These are phyloP conservation scores for Pseudorhiza aurosa DNA, from an alignment of 30 jellyfish, hydroid and myxozoan genomes.

Conservation along the genomic window DNA sequence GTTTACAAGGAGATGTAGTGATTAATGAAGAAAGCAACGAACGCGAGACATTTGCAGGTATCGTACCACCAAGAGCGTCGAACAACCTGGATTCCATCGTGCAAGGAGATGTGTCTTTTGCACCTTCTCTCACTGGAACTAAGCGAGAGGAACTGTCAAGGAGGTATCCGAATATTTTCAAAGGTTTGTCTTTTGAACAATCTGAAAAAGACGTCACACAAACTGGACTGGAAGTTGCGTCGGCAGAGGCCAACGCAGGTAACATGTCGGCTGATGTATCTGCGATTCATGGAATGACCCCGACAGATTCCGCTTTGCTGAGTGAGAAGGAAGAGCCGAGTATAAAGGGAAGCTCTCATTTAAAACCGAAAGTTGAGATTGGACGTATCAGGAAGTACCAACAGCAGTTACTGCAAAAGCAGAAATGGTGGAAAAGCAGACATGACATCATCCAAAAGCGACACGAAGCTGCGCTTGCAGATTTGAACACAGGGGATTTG, in stretches of 20 bases:
- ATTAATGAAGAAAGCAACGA: no score
- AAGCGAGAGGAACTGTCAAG: conserved; percentile 26
- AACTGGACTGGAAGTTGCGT: neutral
- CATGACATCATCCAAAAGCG: conserved; percentile 55
- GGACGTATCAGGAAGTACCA: conserved; percentile 49
- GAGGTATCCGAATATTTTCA: conserved; percentile 46
- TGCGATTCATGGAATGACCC: neutral
- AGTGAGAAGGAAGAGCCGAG: neutral
- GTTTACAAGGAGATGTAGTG: no score
- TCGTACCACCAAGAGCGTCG: no score
- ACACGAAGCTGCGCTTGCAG: neutral
- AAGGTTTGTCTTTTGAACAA: conserved; percentile 6
- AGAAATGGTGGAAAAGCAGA: conserved; percentile 54
- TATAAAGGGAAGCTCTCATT: neutral
- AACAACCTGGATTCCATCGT: neutral
- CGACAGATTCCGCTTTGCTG: neutral
- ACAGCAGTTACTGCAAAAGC: conserved; percentile 59
- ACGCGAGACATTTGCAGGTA: no score
- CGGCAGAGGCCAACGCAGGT: neutral
- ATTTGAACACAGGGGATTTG: no score
- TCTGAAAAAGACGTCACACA: neutral
- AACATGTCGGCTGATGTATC: neutral
- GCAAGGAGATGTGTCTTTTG: conserved; percentile 11
- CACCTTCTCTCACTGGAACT: conserved; percentile 11
- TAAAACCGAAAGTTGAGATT: conserved; percentile 9